Evolutionary conservation across 2,888 invertebrate genomes (phyloP).

Genomic region (Strigamia maritima): DNA sequence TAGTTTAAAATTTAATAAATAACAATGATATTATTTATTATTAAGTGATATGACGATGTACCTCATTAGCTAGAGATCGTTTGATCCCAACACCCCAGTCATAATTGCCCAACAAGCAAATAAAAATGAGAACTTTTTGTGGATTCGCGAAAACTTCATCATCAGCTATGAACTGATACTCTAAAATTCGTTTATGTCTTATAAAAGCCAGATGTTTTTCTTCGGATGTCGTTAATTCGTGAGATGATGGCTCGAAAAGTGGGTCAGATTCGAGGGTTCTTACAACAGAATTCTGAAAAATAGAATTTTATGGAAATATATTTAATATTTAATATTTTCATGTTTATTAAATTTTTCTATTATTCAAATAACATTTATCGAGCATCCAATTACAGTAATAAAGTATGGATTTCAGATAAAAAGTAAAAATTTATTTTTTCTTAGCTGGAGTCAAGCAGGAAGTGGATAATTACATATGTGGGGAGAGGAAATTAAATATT

Average conservation of each 20-base stretch:
- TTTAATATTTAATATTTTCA: neutral
- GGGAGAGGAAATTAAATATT: no score
- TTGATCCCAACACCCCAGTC: constrained; percentile 53
- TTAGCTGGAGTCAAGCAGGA: neutral
- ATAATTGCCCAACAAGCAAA: constrained; percentile 50
- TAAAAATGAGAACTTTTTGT: constrained; percentile 48
- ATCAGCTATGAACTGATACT: constrained; percentile 62
- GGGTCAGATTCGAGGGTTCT: constrained; percentile 73
- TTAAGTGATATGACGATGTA: constrained; percentile 39
- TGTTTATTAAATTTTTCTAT: neutral
- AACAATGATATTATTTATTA: neutral
- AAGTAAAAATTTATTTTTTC: no score
- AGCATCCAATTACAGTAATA: neutral
- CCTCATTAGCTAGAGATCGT: constrained; percentile 49
- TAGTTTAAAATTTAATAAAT: no score
- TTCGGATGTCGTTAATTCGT: constrained; percentile 66
- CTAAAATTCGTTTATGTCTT: constrained; percentile 63
- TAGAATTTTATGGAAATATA: constrained; percentile 37
- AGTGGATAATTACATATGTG: neutral
- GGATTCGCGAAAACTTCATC: constrained; percentile 48
- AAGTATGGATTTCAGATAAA: no score
- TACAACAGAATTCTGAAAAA: constrained; percentile 71
- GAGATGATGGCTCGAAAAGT: constrained; percentile 65
- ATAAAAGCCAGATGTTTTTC: constrained; percentile 60
- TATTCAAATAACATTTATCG: neutral